Conservation (phyloP, 2,888 invertebrate genomes). For the Miltochrista miniata region DNA sequence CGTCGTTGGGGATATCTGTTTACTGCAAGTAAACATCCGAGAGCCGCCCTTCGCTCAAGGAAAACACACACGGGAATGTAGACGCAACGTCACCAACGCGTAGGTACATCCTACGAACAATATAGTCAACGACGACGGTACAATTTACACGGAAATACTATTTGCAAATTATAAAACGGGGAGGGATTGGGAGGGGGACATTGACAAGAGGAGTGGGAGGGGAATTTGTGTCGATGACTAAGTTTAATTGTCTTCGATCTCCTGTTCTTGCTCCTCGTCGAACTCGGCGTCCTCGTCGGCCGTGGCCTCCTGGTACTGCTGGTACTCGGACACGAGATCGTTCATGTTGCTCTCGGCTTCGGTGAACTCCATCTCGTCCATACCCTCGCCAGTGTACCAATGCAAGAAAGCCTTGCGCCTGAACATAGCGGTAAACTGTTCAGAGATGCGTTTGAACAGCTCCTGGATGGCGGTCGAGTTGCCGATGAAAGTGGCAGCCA, state of each 20-base stretch:
- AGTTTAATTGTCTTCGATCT: slow-evolving; percentile 85
- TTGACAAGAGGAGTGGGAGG: slow-evolving; percentile 37
- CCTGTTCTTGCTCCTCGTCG: slow-evolving; percentile 89
- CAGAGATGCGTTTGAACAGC: slow-evolving; percentile 95
- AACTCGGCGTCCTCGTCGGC: slow-evolving; percentile 93
- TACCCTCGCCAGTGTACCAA: slow-evolving; percentile 98
- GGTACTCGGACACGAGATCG: slow-evolving; percentile 96
- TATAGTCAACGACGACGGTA: slow-evolving; percentile 59
- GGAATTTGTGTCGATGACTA: slow-evolving; percentile 32
- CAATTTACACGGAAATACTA: slow-evolving; percentile 64
- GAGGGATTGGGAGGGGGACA: slow-evolving; percentile 34
- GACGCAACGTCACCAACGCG: slow-evolving; percentile 59
- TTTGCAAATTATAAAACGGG: slow-evolving; percentile 57
- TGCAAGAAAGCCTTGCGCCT: slow-evolving; percentile 98
- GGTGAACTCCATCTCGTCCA: slow-evolving; percentile 99
- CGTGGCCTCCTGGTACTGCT: slow-evolving; percentile 96
- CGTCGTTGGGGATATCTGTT: slow-evolving; percentile 66
- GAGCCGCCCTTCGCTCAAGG: slow-evolving; percentile 75
- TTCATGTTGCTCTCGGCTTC: slow-evolving; percentile 98
- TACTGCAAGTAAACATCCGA: slow-evolving; percentile 71
- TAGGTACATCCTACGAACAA: slow-evolving; percentile 54
- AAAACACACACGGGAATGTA: slow-evolving; percentile 78
- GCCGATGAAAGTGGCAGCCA: slow-evolving; percentile 97
- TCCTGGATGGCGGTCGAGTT: slow-evolving; percentile 97
- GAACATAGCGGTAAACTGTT: slow-evolving; percentile 98